Conservation (phyloP, 2,797 vertebrate genomes). For the Xyrichtys novacula region DNA sequence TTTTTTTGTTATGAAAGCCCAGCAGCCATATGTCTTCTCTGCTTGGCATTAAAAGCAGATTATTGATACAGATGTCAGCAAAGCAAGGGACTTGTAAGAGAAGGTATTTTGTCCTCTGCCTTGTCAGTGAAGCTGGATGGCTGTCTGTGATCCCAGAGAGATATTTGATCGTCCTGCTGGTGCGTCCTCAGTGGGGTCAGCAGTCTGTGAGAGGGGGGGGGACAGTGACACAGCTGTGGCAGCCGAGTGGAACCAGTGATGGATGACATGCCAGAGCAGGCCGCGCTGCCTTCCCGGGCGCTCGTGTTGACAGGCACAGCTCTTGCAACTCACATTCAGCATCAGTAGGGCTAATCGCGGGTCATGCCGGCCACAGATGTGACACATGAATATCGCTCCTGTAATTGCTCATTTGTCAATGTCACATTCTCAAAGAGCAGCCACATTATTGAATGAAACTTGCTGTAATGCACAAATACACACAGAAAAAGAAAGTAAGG, state of each 20-base stretch:
- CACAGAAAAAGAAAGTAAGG: constrained; percentile 22
- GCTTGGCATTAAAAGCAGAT: constrained; percentile 54
- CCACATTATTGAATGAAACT: constrained; percentile 60
- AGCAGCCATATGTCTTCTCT: constrained; percentile 34
- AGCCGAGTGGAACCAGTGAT: constrained; percentile 80
- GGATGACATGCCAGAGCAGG: constrained; percentile 80
- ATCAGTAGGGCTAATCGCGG: constrained; percentile 78
- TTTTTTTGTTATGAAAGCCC: constrained; percentile 25
- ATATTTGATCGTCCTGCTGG: constrained; percentile 73
- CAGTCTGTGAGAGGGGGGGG: constrained; percentile 63
- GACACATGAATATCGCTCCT: constrained; percentile 75
- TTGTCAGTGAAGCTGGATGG: constrained; percentile 55
- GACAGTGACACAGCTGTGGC: constrained; percentile 80
- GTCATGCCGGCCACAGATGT: constrained; percentile 74
- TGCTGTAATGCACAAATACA: constrained; percentile 44
- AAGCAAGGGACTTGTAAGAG: constrained; percentile 36
- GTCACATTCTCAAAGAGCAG: constrained; percentile 69
- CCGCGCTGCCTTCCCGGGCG: constrained; percentile 62
- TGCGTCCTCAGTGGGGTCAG: constrained; percentile 77
- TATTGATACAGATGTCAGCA: constrained; percentile 64
- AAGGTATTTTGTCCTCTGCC: constrained; percentile 27
- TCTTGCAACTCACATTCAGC: constrained; percentile 64
- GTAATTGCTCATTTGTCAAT: constrained; percentile 85
- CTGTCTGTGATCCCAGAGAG: constrained; percentile 63
- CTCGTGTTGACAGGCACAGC: constrained; percentile 76